Evolutionary conservation across 1,140 invertebrate species (phyloP), one percentile per base, ranked within the genome.

Genomic region (Zaprionus ornatus): DNA sequence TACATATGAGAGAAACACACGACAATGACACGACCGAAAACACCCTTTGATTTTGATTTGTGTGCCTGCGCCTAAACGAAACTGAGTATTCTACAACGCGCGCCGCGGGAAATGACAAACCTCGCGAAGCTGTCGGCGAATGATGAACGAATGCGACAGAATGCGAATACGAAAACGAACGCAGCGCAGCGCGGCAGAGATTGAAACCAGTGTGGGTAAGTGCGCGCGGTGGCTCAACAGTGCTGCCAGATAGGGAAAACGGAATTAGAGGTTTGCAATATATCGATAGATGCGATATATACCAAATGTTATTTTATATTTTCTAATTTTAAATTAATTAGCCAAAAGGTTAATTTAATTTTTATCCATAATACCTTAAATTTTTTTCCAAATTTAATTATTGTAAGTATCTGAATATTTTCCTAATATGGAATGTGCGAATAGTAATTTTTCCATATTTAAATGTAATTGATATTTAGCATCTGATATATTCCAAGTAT

Each of bases 51-150:
- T 7, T 56, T 55, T 73, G 45, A 56, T 7, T 17, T 17, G 17
- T 23, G 57, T 37, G 15, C 15, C 25, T 54, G 45, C 21, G 29
- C 62, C 61, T 56, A 66, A 59, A 70, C 66, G 62, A 70, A 71
- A 59, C 50, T 69, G 59, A 70, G 66, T 69, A 62, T 63, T 70
- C 35, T 17, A 45, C 29, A 74, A 68, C 71, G 52, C 72, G 72
- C 66, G 72, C 19, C 66, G 66, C 72, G 72, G 37, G 57, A 66
- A 56, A 10, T 32, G 10, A 55, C 32, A 17, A 56, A 63, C 52
- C 66, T 62, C 66, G 72, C 72, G 50, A 74, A 69, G 72, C 57
- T 63, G 66, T 70, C 66, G 72, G 72, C 66, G 52, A 50, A 74
- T 74, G 66, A 69, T 57, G 66, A 69, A 63, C 72, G 72, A 74